A percentile compares a stretch with the other conserved stretches of the same genome.
Evolutionary conservation across 2,797 vertebrate genomes (phyloP).

Genomic region (Melopsittacus undulatus): DNA sequence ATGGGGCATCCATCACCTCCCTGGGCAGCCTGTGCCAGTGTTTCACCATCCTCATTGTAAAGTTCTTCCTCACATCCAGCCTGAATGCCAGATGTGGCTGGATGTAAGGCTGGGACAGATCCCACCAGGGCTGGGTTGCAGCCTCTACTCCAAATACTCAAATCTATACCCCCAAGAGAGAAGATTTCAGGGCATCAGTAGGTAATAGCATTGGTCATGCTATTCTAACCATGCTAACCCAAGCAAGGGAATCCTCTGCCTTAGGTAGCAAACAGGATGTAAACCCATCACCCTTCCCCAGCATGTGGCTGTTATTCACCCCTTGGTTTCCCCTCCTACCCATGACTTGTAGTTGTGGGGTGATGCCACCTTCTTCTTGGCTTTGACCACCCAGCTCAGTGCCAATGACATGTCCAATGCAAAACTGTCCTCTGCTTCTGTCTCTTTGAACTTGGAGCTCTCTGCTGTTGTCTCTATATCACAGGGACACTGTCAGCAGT

Average conservation of each 20-base stretch:
- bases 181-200: background rate
- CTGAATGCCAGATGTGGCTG: background rate
- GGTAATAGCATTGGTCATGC: background rate
- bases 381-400: background rate
- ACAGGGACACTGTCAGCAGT: background rate
- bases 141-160: background rate
- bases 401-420: fast-evolving
- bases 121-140: background rate
- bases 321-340: background rate
- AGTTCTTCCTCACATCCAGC: background rate
- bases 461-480: fast-evolving
- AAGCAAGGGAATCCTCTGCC: background rate
- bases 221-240: too few species aligned
- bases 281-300: background rate
- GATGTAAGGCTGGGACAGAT: background rate
- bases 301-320: background rate
- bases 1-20: background rate
- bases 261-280: background rate
- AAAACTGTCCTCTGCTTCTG: background rate
- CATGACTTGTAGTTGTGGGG: background rate
- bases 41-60: background rate
- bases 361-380: background rate
- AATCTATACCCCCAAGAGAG: background rate
- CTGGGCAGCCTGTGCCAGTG: background rate
- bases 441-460: background rate